These are phyloP conservation scores for Alviniconcha strummeri DNA, from an alignment of 2,888 invertebrate genomes.

Conservation along the genomic window DNA sequence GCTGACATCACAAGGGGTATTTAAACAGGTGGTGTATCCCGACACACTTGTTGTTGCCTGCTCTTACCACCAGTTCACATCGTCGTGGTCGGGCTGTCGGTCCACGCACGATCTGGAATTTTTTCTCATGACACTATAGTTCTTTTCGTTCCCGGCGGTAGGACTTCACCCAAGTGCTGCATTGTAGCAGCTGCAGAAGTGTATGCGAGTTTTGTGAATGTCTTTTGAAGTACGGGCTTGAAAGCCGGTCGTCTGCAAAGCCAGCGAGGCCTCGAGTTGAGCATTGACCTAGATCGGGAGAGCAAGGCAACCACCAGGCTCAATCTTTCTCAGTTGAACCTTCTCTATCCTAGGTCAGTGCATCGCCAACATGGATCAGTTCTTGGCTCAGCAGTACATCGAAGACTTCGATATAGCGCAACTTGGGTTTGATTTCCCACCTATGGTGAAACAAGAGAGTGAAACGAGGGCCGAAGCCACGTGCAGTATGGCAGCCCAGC, in stretches of 20 bases:
- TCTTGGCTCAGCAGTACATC: conserved; percentile 62
- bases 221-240: conserved; percentile 15
- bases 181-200: conserved; percentile 29
- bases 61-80: conserved; percentile 56
- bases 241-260: conserved; percentile 28
- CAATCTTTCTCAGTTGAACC: conserved; percentile 29
- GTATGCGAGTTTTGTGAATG: conserved; percentile 27
- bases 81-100: conserved; percentile 62
- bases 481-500: conserved; percentile 46
- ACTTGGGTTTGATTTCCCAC: conserved; percentile 53
- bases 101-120: conserved; percentile 55
- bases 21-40: conserved; percentile 59
- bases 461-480: conserved; percentile 49
- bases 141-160: conserved; percentile 8
- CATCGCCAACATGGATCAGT: conserved; percentile 28
- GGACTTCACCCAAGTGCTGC: conserved; percentile 7
- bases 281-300: conserved; percentile 41
- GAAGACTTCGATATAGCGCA: conserved; percentile 65
- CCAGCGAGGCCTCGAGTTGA: conserved; percentile 33
- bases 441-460: conserved; percentile 50
- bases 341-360: conserved; percentile 24
- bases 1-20: conserved; percentile 59
- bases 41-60: conserved; percentile 65
- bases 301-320: conserved; percentile 43
- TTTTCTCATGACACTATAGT: conserved; percentile 20